Evolutionary conservation across 2,888 invertebrate genomes (phyloP).

Genomic region (Blera fallax): DNA sequence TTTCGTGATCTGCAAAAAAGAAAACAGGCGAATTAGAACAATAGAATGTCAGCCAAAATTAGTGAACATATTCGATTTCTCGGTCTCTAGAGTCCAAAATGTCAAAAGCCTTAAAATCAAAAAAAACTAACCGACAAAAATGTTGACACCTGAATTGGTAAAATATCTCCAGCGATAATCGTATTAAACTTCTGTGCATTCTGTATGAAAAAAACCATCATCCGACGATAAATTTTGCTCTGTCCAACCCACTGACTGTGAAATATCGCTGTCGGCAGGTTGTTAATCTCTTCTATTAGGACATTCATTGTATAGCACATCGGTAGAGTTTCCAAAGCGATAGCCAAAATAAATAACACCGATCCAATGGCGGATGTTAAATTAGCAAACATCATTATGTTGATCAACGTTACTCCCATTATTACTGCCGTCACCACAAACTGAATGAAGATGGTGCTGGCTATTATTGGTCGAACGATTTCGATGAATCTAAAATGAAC

Average conservation of each 20-base stretch:
- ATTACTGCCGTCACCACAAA: conserved; percentile 72
- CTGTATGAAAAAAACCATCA: conserved; percentile 73
- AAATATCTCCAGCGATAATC: conserved; percentile 63
- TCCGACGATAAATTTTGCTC: conserved; percentile 58
- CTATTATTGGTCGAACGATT: conserved; percentile 70
- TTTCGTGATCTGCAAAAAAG: conserved; percentile 32
- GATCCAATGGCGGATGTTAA: conserved; percentile 67
- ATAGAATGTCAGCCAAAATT: too few species aligned
- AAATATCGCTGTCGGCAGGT: conserved; percentile 73
- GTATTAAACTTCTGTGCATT: conserved; percentile 72
- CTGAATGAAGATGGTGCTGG: conserved; percentile 74
- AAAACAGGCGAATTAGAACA: background rate
- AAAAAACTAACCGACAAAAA: conserved; percentile 40
- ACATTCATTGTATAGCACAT: conserved; percentile 74
- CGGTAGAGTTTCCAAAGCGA: conserved; percentile 73
- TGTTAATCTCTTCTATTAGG: conserved; percentile 72
- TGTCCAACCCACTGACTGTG: conserved; percentile 74
- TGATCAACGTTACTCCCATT: conserved; percentile 73
- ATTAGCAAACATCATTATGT: conserved; percentile 74
- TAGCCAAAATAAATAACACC: conserved; percentile 67
- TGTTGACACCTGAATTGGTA: conserved; percentile 49
- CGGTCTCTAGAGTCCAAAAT: too few species aligned
- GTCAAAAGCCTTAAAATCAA: background rate
- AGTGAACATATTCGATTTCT: too few species aligned
- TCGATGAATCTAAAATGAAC: conserved; percentile 43